Evolutionary conservation across 2,888 invertebrate species (phyloP), one percentile per base, ranked within the genome.

Genomic region (Nebria brevicollis): DNA sequence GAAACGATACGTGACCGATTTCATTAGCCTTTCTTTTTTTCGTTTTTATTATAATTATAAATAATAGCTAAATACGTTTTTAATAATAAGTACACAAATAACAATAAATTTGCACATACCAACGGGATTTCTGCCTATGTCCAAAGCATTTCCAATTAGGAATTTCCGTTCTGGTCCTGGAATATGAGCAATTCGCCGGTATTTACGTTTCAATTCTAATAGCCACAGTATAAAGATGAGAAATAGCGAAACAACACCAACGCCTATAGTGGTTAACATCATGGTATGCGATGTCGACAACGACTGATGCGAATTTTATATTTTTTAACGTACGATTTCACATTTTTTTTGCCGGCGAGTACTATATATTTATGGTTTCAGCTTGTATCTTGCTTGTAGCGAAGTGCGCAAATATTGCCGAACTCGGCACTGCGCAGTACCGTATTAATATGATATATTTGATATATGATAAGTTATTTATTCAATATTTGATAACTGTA

Each of bases 161-260:
- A 88, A 88, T 4, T 85, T 77, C 10, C 87, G 86, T 6, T 82
- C 66, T 5, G 88, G 87, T n/a, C 88, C 88, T 1, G 87, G 87
- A 65, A 83, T 76, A 34, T 82, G 80, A 25, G 75, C 75, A 34
- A 80, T 80, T 66, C 75, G 66, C 64, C 80, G 26, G 72, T 72
- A 80, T 15, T 75, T 42, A 15, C 80, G 75, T 34, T 80, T 80
- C n/a, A 75, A 64, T 20, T 80, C 80, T n/a, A 80, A 72, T 25
- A 80, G 8, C 75, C 72, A 75, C n/a, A 80, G 15, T 0, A 80
- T 26, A 34, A 75, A 64, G 6, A 64, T 11, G 2, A 80, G 42
- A 13, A 80, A 10, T 8, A 80, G n/a, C 42, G 80, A 75, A 26
- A 26, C 13, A 11, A 75, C n/a, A 10, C 70, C 80, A 11, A 75